Conservation (phyloP, 2,888 invertebrate species). For the Cheilosia variabilis region DNA sequence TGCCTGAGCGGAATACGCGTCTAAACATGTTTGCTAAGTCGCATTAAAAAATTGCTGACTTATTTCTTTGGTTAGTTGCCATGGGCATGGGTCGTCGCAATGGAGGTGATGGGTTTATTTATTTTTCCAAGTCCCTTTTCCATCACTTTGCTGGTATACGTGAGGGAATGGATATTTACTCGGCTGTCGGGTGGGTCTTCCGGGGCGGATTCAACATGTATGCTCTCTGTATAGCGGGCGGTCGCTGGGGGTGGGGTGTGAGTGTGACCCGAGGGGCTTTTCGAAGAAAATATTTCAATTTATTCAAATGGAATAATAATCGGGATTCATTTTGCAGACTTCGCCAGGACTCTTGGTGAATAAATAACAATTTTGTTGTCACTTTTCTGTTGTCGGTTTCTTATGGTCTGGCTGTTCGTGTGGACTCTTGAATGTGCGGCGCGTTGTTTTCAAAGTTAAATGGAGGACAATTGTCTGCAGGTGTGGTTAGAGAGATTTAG, state of each 20-base stretch:
- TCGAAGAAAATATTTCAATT: conserved; percentile 65
- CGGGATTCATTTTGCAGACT: conserved; percentile 65
- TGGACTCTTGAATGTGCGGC: conserved; percentile 12
- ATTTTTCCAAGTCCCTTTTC: not conserved
- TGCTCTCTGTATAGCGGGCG: not conserved
- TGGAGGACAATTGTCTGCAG: conserved; percentile 62
- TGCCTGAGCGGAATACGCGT: conserved; percentile 15
- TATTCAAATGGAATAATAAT: conserved; percentile 74
- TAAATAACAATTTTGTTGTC: conserved; percentile 60
- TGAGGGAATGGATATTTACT: conserved; percentile 38
- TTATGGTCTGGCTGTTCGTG: conserved; percentile 4
- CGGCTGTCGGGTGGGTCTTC: conserved; percentile 36
- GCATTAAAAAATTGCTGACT: conserved; percentile 58
- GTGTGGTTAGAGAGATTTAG: conserved; percentile 23
- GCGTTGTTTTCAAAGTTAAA: conserved; percentile 58
- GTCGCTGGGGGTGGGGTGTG: not conserved
- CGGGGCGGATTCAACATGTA: conserved; percentile 70
- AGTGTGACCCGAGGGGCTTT: not conserved
- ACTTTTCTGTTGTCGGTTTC: conserved; percentile 16
- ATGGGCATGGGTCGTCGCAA: not conserved
- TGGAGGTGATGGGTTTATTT: not conserved
- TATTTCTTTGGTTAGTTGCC: conserved; percentile 45
- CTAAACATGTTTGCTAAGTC: conserved; percentile 66
- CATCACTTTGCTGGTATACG: not conserved
- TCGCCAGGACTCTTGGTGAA: conserved; percentile 43